Percentiles rank a stretch among this genome's conserved stretches.
These are phyloP conservation scores for Coenobita brevimanus DNA, from an alignment of 1,140 invertebrate genomes.

Conservation along the genomic window DNA sequence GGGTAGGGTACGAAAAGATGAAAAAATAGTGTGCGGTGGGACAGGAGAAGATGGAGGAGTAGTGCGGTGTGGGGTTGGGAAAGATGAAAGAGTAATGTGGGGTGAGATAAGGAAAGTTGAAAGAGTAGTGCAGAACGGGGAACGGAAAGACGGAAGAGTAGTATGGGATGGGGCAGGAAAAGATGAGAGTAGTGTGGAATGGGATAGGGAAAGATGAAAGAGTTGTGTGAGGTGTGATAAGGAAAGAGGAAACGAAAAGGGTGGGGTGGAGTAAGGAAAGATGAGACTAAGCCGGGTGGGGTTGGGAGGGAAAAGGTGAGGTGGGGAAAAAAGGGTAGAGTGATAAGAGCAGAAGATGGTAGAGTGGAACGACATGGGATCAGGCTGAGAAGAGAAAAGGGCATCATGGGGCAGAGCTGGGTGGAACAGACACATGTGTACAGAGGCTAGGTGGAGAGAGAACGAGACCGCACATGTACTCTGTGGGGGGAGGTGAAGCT, in stretches of 20 bases:
- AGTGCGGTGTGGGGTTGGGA: neutral
- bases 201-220: neutral
- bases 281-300: neutral
- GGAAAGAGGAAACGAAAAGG: neutral
- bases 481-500: no score
- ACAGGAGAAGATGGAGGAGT: neutral
- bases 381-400: no score
- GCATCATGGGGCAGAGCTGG: no score
- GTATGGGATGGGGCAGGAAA: neutral
- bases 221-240: neutral
- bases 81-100: neutral
- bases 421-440: no score
- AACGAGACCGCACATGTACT: neutral
- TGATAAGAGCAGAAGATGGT: neutral
- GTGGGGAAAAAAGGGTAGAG: neutral
- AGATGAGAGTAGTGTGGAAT: neutral
- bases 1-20: neutral
- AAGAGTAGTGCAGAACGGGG: neutral
- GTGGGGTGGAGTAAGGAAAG: neutral
- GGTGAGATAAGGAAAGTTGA: neutral
- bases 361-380: neutral
- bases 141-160: neutral
- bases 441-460: neutral
- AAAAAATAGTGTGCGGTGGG: neutral
- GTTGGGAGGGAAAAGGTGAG: neutral